Conservation (phyloP, 37 sponge, comb jelly and placozoan genomes). For the Axinella damicornis region DNA sequence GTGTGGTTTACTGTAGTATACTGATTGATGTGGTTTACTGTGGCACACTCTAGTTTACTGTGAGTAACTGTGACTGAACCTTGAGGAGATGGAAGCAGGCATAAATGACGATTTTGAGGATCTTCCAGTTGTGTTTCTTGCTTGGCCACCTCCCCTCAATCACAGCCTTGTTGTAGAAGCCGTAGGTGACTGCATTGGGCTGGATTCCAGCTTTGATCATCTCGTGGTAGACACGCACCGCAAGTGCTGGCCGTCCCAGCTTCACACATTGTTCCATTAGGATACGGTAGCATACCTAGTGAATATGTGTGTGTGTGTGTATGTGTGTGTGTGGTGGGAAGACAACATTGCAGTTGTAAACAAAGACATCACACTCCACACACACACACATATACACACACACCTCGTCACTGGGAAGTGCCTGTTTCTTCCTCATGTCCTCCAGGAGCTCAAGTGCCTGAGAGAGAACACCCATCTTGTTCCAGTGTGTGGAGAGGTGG, state of each 20-base stretch:
- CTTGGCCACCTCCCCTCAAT: conserved; percentile 67
- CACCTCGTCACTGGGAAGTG: conserved; percentile 71
- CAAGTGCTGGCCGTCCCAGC: conserved; percentile 70
- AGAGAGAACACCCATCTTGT: conserved; percentile 68
- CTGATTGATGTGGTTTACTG: too few relatives aligned
- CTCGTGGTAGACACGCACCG: conserved; percentile 79
- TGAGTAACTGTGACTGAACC: too few relatives aligned
- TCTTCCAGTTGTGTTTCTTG: conserved; percentile 58
- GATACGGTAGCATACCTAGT: conserved; percentile 82
- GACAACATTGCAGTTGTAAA: not conserved
- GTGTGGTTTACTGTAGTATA: too few relatives aligned
- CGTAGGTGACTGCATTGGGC: conserved; percentile 92
- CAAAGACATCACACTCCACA: not conserved
- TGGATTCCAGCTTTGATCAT: conserved; percentile 79
- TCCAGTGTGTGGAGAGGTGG: conserved; percentile 72
- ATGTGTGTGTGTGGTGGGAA: too few relatives aligned
- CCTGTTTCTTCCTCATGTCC: conserved; percentile 44
- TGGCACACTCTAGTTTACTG: too few relatives aligned
- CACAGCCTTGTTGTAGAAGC: conserved; percentile 84
- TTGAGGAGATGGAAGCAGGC: conserved; percentile 60
- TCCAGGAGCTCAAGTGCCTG: conserved; percentile 68
- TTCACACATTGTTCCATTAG: conserved; percentile 86
- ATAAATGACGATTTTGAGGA: conserved; percentile 57
- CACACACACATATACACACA: too few relatives aligned
- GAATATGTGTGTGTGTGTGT: not conserved